phyloP scores from a whole-genome alignment of 1,140 invertebrate species.

The Platorchestia sp. region DNA sequence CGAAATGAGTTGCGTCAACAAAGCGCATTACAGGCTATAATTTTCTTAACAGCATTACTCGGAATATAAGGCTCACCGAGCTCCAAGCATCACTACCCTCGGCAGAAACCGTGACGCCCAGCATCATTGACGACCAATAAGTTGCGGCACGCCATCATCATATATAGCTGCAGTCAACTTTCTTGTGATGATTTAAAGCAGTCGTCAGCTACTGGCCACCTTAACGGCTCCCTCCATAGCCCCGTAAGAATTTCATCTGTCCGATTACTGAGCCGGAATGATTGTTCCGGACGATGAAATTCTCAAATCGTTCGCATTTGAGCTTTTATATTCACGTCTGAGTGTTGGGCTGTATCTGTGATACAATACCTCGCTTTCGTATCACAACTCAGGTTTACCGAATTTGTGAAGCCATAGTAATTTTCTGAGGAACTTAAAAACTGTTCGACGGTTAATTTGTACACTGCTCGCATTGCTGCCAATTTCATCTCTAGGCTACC shows the following conservation, averaged over 20 bases:
- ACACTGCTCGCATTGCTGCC: not conserved
- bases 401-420: too few relatives aligned
- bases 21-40: too few relatives aligned
- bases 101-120: not conserved
- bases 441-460: too few relatives aligned
- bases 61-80: not conserved
- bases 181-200: not conserved
- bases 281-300: slow-evolving; percentile 1
- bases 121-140: slow-evolving; percentile 9
- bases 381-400: not conserved
- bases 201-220: not conserved
- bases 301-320: not conserved
- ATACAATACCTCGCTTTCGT: not conserved
- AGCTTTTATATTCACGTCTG: not conserved
- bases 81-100: not conserved
- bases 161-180: not conserved
- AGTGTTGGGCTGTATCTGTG: not conserved
- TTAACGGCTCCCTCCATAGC: not conserved
- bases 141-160: not conserved
- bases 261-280: not conserved
- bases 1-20: too few relatives aligned
- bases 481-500: not conserved
- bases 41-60: not conserved
- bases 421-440: too few relatives aligned
- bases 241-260: slow-evolving; percentile 16